Evolutionary conservation across 2,888 invertebrate genomes (phyloP).

Genomic region (Polyommatus iphigenia): DNA sequence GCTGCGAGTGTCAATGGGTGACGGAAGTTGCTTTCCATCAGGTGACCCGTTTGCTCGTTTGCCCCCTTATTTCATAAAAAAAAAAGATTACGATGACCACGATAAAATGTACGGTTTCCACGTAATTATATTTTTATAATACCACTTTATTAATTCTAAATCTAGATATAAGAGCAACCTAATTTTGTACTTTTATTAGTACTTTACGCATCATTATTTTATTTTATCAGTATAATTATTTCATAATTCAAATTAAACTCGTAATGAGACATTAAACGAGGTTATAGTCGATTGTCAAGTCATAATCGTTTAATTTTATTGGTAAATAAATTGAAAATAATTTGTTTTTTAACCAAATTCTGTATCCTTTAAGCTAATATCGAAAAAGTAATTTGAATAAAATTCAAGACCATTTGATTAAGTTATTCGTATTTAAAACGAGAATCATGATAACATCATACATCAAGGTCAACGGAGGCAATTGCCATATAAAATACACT

Average conservation of each 20-base stretch:
- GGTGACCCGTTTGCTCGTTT: no score
- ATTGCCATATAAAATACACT: constrained; percentile 7
- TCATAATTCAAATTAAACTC: not conserved
- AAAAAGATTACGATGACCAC: no score
- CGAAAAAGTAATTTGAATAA: constrained; percentile 34
- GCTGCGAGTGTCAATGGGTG: no score
- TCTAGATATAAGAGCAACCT: not conserved
- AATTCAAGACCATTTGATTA: constrained; percentile 19
- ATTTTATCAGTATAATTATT: constrained; percentile 6
- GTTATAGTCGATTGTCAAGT: not conserved
- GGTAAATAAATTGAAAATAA: not conserved
- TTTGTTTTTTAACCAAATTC: constrained; percentile 8
- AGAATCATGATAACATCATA: not conserved
- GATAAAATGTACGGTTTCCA: no score
- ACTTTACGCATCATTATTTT: not conserved
- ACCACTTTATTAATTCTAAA: not conserved
- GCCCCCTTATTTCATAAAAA: no score
- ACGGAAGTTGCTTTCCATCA: no score
- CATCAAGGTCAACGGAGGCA: constrained; percentile 8
- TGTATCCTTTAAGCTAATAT: not conserved
- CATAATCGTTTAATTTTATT: constrained; percentile 12
- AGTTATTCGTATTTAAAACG: constrained; percentile 20
- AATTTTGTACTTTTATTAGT: not conserved
- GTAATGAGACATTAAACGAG: not conserved
- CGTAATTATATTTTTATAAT: not conserved